These are phyloP conservation scores for Pseudorasbora parva DNA, from an alignment of 2,113 vertebrate genomes.

Conservation along the genomic window DNA sequence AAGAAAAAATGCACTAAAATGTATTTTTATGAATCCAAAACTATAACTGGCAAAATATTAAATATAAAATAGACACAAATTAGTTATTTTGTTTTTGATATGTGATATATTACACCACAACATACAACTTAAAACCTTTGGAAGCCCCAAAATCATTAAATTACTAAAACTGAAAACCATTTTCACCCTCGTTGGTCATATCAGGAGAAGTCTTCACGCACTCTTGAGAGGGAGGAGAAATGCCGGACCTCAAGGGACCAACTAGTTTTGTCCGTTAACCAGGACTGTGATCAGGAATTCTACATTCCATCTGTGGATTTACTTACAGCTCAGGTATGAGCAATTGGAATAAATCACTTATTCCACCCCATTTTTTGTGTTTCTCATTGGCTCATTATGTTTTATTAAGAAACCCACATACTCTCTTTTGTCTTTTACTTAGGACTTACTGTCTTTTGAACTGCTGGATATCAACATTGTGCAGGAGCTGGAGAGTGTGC, in stretches of 20 bases:
- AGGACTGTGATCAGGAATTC: constrained; percentile 79
- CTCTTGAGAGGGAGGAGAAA: constrained; percentile 65
- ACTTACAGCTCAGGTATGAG: constrained; percentile 90
- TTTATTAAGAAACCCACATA: background rate
- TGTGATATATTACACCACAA: background rate
- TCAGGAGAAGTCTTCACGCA: constrained; percentile 71
- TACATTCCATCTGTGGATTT: constrained; percentile 96
- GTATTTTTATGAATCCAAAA: background rate
- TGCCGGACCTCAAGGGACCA: constrained; percentile 60
- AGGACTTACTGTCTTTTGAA: constrained; percentile 97
- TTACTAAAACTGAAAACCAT: background rate
- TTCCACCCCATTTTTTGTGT: background rate
- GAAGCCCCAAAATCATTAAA: background rate
- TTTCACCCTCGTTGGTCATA: background rate
- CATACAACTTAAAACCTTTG: background rate
- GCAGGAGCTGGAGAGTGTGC: constrained; percentile 93
- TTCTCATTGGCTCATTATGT: background rate
- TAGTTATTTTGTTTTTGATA: background rate
- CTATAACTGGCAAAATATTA: too few species aligned
- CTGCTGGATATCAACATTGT: constrained; percentile 97
- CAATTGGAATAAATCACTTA: background rate
- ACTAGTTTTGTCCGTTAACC: constrained; percentile 70
- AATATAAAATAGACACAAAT: background rate
- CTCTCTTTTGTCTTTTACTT: constrained; percentile 12
- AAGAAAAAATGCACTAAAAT: background rate